Evolutionary conservation across 2,888 invertebrate species (phyloP).

Genomic region (Trachelus troglodyta): DNA sequence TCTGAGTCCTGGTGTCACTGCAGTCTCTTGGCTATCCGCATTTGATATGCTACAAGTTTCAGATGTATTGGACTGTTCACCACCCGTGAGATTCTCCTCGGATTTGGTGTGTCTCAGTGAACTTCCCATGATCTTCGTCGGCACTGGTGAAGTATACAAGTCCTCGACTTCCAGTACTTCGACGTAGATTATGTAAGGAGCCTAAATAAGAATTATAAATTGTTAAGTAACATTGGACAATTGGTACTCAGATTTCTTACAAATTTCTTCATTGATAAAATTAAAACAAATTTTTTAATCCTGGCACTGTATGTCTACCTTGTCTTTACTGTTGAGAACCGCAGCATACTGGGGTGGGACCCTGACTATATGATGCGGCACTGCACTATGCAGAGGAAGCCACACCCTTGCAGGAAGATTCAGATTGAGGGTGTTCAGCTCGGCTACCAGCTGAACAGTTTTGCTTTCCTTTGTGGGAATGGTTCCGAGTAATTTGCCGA

Average conservation of each 20-base stretch:
- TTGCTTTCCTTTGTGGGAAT: constrained; percentile 91
- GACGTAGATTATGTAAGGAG: constrained; percentile 98
- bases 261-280: background rate
- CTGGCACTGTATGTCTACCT: constrained; percentile 68
- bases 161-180: constrained; percentile 93
- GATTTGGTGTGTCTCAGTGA: constrained; percentile 91
- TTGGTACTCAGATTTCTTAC: background rate
- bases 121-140: constrained; percentile 86
- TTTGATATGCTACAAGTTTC: constrained; percentile 50
- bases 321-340: constrained; percentile 98
- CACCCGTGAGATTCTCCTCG: constrained; percentile 85
- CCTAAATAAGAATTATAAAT: constrained; percentile 67
- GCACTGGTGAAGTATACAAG: constrained; percentile 85
- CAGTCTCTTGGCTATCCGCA: constrained; percentile 43
- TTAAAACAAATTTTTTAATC: background rate
- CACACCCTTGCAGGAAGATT: constrained; percentile 98
- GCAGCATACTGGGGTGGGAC: constrained; percentile 98
- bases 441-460: constrained; percentile 91
- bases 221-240: background rate
- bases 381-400: constrained; percentile 89
- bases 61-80: constrained; percentile 60
- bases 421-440: constrained; percentile 92
- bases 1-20: constrained; percentile 43
- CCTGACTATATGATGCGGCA: constrained; percentile 92
- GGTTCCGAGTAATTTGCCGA: constrained; percentile 84